Evolutionary conservation across 2,888 invertebrate species (phyloP).

Genomic region (Plebejus anna): DNA sequence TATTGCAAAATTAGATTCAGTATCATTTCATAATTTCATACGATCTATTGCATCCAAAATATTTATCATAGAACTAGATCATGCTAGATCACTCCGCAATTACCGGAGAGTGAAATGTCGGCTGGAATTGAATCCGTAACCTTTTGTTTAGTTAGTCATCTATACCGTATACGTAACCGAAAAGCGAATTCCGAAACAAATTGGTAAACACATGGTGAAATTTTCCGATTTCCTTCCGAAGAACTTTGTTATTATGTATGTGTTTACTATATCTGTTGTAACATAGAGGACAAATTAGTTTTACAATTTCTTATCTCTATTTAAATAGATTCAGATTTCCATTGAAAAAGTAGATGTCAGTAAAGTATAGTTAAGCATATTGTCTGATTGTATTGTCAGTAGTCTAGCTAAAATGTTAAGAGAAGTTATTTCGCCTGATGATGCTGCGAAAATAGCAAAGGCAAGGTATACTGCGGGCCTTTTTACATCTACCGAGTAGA

Average conservation of each 20-base stretch:
- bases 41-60: conserved; percentile 2
- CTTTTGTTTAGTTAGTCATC: not conserved
- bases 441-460: no score
- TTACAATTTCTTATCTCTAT: no score
- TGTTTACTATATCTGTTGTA: not conserved
- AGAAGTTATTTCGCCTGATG: no score
- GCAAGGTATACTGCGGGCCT: no score
- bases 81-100: not conserved
- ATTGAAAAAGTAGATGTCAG: no score
- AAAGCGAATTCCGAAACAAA: not conserved
- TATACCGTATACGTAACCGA: not conserved
- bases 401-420: no score
- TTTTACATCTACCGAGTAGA: no score
- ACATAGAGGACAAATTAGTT: no score
- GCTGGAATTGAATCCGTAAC: not conserved
- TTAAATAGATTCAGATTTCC: no score
- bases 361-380: no score
- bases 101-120: not conserved
- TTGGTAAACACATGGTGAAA: not conserved
- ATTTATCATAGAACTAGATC: not conserved
- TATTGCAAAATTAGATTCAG: not conserved
- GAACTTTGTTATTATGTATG: not conserved
- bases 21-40: not conserved
- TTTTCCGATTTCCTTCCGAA: not conserved
- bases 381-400: no score